These are phyloP conservation scores for Dasypolia templi DNA, from an alignment of 2,888 invertebrate genomes.

Conservation along the genomic window DNA sequence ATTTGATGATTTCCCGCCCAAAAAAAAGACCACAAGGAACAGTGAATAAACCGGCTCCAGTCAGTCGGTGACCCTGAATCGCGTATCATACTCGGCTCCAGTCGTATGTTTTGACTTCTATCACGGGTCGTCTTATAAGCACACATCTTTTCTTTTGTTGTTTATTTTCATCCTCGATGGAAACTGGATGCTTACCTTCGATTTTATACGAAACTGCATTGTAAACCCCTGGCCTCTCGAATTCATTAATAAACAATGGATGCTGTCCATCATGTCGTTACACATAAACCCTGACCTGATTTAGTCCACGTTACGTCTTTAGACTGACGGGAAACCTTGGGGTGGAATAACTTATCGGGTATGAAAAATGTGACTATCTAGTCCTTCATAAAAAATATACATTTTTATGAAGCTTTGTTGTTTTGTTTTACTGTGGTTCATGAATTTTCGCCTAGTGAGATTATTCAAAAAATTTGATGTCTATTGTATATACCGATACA, in stretches of 20 bases:
- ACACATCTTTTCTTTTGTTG: not conserved
- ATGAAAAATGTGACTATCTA: constrained; percentile 7
- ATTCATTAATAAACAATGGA: constrained; percentile 57
- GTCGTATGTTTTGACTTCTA: not conserved
- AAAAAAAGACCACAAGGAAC: too few species aligned
- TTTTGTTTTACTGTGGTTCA: not conserved
- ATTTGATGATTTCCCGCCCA: too few species aligned
- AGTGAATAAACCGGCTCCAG: too few species aligned
- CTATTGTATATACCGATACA: not conserved
- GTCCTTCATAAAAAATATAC: constrained; percentile 13
- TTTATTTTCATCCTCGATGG: not conserved
- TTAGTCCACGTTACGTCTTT: constrained; percentile 43
- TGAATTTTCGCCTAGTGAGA: not conserved
- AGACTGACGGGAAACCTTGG: constrained; percentile 53
- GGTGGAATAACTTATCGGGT: constrained; percentile 59
- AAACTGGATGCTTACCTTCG: not conserved
- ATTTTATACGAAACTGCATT: constrained; percentile 14
- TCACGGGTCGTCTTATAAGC: too few species aligned
- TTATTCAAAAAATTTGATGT: not conserved
- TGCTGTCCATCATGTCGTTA: constrained; percentile 58
- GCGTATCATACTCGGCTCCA: too few species aligned
- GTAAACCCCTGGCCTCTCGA: constrained; percentile 6
- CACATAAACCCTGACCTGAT: constrained; percentile 59
- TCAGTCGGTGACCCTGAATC: too few species aligned
- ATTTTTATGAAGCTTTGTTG: not conserved